These are phyloP conservation scores for Cryptus viduatorius DNA, from an alignment of 2,888 invertebrate species.

Conservation along the genomic window DNA sequence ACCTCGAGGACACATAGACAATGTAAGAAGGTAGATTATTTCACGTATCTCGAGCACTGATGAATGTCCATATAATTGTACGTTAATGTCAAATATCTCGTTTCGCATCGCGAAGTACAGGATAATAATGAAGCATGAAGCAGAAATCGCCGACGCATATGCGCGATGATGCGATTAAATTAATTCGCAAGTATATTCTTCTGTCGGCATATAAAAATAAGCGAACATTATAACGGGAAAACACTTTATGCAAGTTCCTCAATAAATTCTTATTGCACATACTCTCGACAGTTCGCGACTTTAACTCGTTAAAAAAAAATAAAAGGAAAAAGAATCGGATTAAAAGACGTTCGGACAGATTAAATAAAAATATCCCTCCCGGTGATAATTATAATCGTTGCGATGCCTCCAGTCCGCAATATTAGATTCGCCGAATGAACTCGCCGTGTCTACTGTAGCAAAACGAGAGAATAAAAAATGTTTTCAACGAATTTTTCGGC, in stretches of 20 bases:
- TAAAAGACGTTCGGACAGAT: constrained; percentile 38
- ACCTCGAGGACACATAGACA: not conserved
- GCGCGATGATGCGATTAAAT: not conserved
- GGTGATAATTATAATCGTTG: constrained; percentile 57
- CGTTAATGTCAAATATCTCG: not conserved
- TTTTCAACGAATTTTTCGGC: constrained; percentile 40
- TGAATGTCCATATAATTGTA: not conserved
- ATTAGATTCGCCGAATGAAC: constrained; percentile 8
- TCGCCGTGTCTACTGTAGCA: not conserved
- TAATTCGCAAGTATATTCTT: constrained; percentile 1
- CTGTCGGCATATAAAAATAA: constrained; percentile 5
- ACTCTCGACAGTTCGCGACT: not conserved
- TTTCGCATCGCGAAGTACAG: too few species aligned
- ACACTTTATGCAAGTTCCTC: constrained; percentile 6
- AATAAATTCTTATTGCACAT: constrained; percentile 22
- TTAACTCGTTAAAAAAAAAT: not conserved
- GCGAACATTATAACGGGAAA: constrained; percentile 5
- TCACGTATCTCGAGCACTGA: not conserved
- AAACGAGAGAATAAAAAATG: constrained; percentile 34
- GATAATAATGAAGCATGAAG: not conserved
- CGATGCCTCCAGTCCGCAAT: constrained; percentile 26
- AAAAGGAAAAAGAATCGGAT: constrained; percentile 1
- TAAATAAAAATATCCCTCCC: constrained; percentile 44
- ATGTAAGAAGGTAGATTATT: not conserved
- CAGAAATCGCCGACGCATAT: not conserved